A percentile compares a stretch with the other conserved stretches of the same genome.
phyloP scores from a whole-genome alignment of 1,140 invertebrate genomes.

The Fopius arisanus region DNA sequence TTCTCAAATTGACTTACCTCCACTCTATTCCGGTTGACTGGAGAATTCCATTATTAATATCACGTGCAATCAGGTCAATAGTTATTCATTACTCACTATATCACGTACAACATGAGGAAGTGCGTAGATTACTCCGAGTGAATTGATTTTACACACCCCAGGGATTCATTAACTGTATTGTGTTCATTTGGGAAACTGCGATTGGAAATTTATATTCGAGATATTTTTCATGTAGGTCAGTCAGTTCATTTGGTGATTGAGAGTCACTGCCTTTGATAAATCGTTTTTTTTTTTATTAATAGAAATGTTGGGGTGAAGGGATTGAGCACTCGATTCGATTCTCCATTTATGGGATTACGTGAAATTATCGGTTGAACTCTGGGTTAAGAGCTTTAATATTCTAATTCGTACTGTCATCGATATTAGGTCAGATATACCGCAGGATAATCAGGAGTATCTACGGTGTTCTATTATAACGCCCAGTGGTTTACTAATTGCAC shows the following conservation, averaged over 20 bases:
- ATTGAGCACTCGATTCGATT: too few species aligned
- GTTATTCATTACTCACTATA: neutral
- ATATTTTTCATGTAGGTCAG: too few species aligned
- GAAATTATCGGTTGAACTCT: too few species aligned
- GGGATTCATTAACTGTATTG: too few species aligned
- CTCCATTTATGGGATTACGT: too few species aligned
- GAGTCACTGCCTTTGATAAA: too few species aligned
- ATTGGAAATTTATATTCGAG: too few species aligned
- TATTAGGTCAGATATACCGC: neutral
- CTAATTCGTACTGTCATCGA: neutral
- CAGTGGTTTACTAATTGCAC: neutral
- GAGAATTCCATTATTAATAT: neutral
- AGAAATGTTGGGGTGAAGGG: too few species aligned
- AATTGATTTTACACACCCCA: neutral
- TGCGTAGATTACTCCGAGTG: neutral
- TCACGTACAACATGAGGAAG: neutral
- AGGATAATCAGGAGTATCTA: neutral
- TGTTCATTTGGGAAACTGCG: too few species aligned
- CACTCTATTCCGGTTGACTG: neutral
- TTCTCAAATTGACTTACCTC: neutral
- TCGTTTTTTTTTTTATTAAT: too few species aligned
- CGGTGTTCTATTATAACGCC: neutral
- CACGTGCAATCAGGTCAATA: neutral
- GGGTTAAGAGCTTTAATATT: neutral
- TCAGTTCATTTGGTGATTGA: too few species aligned